Base-by-base conservation (phyloP, 2,797 vertebrate genomes). In the Schizopygopsis pylzovi region DNA sequence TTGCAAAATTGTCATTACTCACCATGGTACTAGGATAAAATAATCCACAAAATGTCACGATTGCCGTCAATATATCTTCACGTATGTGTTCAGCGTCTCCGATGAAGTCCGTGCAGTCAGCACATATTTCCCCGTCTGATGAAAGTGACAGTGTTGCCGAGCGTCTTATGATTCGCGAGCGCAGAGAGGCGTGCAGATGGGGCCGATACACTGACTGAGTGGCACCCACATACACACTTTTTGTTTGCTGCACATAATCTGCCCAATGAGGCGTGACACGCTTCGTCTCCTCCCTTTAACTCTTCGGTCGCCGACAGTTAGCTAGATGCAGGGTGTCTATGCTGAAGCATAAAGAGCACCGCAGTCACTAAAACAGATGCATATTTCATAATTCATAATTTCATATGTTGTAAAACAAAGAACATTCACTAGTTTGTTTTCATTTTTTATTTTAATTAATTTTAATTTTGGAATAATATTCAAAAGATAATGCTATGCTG, bases 191-290 rank as follows among this genome's bases (percentile, higher is more conserved):
- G 95, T 93, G 93, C 97, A 96, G 97, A 97, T 96, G 97, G 97
- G 96, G 94, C 95, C 95, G 95, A 90, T 93, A 96, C 96, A 97
- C 95, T 97, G 96, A 95, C 96, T 96, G 96, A 95, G 96, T 96
- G 97, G 95, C 97, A 95, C 95, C 93, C 96, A 95, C 96, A 96
- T 96, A 95, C 97, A 97, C 97, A 98, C 97, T 97, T 98, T 99
- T 98, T 99, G 98, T 99, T 97, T 97, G 97, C 97, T 91, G 96
- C 97, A 96, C 97, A 97, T 98, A 97, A 98, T 98, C 97, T 96
- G 96, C 95, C 96, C 97, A 98, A 97, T 98, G 97, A 98, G 97
- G 97, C 97, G 97, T 98, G 97, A 97, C 96, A 95, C 96, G 96
- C 95, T 93, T 91, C 95, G 96, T 96, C 97, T 96, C 96, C 97